A percentile compares a stretch with the other conserved stretches of the same genome.
phyloP scores from a whole-genome alignment of 2,888 invertebrate genomes.

The Diadromus collaris region DNA sequence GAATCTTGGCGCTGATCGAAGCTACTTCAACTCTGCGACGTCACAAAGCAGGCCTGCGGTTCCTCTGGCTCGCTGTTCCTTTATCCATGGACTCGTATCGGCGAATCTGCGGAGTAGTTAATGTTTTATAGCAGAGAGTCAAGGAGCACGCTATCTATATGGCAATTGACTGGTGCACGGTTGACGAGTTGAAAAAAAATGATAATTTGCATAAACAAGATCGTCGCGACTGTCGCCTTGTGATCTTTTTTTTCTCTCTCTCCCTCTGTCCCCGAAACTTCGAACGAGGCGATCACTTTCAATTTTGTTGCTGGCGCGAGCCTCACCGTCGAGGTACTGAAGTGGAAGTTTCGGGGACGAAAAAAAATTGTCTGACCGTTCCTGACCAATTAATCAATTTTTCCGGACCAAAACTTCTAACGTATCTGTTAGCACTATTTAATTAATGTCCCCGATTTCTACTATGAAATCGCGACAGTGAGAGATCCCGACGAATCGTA shows the following conservation, averaged over 20 bases:
- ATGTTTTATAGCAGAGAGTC: background rate
- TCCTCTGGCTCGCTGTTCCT: background rate
- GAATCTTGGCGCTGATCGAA: slow-evolving; percentile 13
- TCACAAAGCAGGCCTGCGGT: background rate
- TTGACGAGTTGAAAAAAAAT: slow-evolving; percentile 26
- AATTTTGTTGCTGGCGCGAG: slow-evolving; percentile 30
- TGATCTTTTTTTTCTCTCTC: slow-evolving; percentile 24
- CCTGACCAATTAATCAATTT: background rate
- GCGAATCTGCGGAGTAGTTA: slow-evolving; percentile 16
- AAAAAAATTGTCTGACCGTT: background rate
- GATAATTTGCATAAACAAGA: slow-evolving; percentile 48
- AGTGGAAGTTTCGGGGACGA: background rate
- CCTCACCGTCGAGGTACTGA: background rate
- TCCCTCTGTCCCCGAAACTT: slow-evolving; percentile 8
- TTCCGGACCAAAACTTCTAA: background rate
- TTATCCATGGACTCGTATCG: slow-evolving; percentile 10
- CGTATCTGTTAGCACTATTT: background rate
- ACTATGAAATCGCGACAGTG: background rate
- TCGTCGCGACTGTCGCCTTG: slow-evolving; percentile 29
- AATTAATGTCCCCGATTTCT: background rate
- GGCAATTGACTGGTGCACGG: slow-evolving; percentile 22
- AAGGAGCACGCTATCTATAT: slow-evolving; percentile 8
- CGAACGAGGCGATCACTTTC: slow-evolving; percentile 46
- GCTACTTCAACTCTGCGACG: slow-evolving; percentile 6
- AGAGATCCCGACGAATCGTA: background rate